These are phyloP conservation scores for Gasterosteus aculeatus DNA, from an alignment of 2,113 vertebrate species.

Conservation along the genomic window DNA sequence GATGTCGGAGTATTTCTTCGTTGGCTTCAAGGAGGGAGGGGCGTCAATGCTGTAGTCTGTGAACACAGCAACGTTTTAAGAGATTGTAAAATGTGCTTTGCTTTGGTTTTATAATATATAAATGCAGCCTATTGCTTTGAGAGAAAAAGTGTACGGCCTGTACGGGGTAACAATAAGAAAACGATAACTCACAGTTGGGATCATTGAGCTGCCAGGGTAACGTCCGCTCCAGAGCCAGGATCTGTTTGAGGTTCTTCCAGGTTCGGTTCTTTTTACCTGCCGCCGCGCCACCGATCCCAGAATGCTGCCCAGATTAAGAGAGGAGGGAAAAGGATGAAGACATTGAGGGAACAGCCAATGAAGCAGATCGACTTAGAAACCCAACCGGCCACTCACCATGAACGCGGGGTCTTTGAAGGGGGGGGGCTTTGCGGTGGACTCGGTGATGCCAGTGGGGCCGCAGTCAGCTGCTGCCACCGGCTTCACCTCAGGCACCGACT, in stretches of 20 bases:
- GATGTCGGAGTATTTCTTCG: constrained; percentile 98
- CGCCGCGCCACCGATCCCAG: constrained; percentile 93
- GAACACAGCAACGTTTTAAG: constrained; percentile 16
- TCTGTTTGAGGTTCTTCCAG: constrained; percentile 99
- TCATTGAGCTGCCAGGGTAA: constrained; percentile 94
- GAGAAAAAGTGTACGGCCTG: not conserved
- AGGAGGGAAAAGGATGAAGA: not conserved
- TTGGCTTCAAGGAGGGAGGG: constrained; percentile 93
- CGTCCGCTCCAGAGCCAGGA: constrained; percentile 92
- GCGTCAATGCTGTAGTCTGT: constrained; percentile 95
- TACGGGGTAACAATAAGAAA: not conserved
- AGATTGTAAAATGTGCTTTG: not conserved
- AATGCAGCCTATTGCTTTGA: not conserved
- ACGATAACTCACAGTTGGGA: constrained; percentile 89
- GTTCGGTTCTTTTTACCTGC: constrained; percentile 98
- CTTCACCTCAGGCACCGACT: constrained; percentile 85
- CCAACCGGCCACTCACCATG: constrained; percentile 78
- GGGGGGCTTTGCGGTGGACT: constrained; percentile 83
- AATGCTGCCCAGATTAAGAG: constrained; percentile 83
- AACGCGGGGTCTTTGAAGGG: constrained; percentile 94
- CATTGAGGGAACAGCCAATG: not conserved
- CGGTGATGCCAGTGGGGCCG: constrained; percentile 72
- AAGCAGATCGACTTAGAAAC: not conserved
- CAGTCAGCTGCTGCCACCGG: constrained; percentile 75
- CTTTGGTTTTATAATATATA: not conserved